A percentile compares a stretch with the other conserved stretches of the same genome.
Conservation (phyloP, 2,113 vertebrate genomes). For the Tragelaphus strepsiceros region DNA sequence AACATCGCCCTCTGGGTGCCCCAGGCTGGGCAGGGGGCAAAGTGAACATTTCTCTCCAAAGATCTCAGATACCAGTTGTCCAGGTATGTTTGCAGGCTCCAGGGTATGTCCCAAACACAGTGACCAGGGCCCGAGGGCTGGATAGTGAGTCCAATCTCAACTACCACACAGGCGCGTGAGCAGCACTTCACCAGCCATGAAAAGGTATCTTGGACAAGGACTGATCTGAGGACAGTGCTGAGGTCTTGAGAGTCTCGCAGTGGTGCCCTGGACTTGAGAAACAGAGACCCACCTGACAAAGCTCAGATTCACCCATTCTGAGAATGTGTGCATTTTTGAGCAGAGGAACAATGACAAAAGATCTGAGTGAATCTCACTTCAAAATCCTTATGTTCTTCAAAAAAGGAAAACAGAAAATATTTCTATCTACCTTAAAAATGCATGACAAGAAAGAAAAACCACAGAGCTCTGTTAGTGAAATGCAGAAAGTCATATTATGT, state of each 20-base stretch:
- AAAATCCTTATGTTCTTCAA: background rate
- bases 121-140: rapidly evolving
- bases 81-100: background rate
- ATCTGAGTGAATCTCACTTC: background rate
- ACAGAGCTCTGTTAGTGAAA: background rate
- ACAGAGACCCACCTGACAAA: background rate
- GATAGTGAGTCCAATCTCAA: background rate
- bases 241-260: background rate
- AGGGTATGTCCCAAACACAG: background rate
- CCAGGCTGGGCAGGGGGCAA: background rate
- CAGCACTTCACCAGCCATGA: rapidly evolving
- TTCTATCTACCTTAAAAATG: background rate
- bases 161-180: rapidly evolving
- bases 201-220: background rate
- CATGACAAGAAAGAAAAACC: background rate
- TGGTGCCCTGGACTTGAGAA: background rate
- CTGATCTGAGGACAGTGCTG: background rate
- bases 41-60: background rate
- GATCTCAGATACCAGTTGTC: background rate
- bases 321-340: background rate
- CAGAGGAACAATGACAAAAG: background rate
- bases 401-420: background rate
- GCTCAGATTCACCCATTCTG: no score
- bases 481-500: background rate
- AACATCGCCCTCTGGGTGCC: background rate